A percentile compares a stretch with the other conserved stretches of the same genome.
Evolutionary conservation across 2,797 vertebrate genomes (phyloP).

Genomic region (Sebastes paucispinis): DNA sequence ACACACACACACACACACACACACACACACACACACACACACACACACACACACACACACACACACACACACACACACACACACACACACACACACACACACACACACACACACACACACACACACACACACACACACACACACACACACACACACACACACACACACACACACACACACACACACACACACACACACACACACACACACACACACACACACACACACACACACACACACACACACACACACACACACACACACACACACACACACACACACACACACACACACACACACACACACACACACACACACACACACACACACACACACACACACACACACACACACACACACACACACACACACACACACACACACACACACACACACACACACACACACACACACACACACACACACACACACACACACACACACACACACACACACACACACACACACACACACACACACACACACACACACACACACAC

Average conservation of each 20-base stretch:
- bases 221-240: slow-evolving; percentile 3
- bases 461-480: neutral
- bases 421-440: slow-evolving; percentile 1
- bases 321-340: neutral
- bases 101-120: neutral
- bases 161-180: no score
- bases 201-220: slow-evolving; percentile 3
- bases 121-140: neutral
- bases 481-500: neutral
- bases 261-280: neutral
- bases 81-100: neutral
- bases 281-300: neutral
- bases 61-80: neutral
- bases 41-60: neutral
- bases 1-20: neutral
- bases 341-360: slow-evolving; percentile 3
- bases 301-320: neutral
- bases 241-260: slow-evolving; percentile 1
- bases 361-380: neutral
- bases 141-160: neutral
- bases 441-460: neutral
- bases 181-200: neutral
- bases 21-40: neutral
- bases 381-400: slow-evolving; percentile 3
- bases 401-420: slow-evolving; percentile 3